phyloP scores from a whole-genome alignment of 2,888 invertebrate genomes.

The Plutella xylostella region DNA sequence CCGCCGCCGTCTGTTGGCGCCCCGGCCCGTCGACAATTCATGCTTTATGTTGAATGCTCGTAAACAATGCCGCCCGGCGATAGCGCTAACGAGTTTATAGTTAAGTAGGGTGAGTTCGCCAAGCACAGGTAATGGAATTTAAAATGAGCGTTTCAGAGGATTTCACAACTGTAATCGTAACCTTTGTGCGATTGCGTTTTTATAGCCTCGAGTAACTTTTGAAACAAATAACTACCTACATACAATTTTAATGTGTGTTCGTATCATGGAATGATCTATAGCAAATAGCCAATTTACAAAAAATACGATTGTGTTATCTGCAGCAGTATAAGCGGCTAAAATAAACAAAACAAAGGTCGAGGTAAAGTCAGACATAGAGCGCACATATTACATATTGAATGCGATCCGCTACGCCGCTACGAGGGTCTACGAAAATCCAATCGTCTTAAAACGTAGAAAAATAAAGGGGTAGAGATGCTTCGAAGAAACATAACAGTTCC shows the following conservation, averaged over 20 bases:
- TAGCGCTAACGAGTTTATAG: background rate
- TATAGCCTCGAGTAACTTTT: too few species aligned
- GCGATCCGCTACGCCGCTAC: slow-evolving; percentile 27
- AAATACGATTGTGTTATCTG: too few species aligned
- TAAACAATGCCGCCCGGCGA: background rate
- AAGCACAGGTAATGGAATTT: too few species aligned
- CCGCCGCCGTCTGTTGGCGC: slow-evolving; percentile 11
- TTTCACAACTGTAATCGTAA: too few species aligned
- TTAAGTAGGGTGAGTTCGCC: too few species aligned
- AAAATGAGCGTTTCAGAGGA: too few species aligned
- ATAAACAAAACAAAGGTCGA: slow-evolving; percentile 34
- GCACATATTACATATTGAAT: slow-evolving; percentile 44
- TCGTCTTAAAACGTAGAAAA: slow-evolving; percentile 52
- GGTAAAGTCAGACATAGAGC: slow-evolving; percentile 28
- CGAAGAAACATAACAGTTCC: slow-evolving; percentile 61
- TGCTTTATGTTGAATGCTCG: background rate
- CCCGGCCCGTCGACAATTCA: background rate
- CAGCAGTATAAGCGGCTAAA: too few species aligned
- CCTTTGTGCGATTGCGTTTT: too few species aligned
- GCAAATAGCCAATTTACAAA: too few species aligned
- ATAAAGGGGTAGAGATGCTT: slow-evolving; percentile 41
- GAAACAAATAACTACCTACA: too few species aligned
- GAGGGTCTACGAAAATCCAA: slow-evolving; percentile 43
- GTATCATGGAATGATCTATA: too few species aligned
- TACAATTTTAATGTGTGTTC: too few species aligned